These are phyloP conservation scores for Thamnophis sirtalis DNA, from an alignment of 2,113 vertebrate species.

Conservation along the genomic window DNA sequence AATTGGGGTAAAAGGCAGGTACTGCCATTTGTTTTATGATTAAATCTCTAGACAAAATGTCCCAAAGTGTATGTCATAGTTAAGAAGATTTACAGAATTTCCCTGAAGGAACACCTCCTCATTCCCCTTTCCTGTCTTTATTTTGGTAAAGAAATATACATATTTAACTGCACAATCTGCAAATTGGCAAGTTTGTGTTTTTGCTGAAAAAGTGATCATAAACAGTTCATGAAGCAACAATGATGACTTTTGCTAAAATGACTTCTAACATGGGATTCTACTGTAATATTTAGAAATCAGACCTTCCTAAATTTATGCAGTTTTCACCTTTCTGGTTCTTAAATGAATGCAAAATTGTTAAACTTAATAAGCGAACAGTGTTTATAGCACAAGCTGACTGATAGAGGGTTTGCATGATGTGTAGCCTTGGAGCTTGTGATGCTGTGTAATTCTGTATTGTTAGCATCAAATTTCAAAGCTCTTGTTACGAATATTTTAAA, in stretches of 20 bases:
- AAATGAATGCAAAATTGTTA: neutral
- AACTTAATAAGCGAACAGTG: neutral
- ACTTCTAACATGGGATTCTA: neutral
- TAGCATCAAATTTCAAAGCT: neutral
- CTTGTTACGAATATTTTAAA: neutral
- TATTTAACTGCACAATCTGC: neutral
- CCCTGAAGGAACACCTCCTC: neutral
- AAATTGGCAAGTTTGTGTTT: neutral
- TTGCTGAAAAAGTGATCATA: neutral
- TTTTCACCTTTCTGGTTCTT: neutral
- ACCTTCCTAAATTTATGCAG: neutral
- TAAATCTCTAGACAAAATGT: neutral
- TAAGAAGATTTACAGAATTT: neutral
- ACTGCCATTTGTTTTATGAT: neutral
- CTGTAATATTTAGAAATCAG: neutral
- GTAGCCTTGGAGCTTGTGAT: neutral
- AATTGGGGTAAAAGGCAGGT: neutral
- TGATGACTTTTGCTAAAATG: neutral
- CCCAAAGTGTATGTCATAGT: neutral
- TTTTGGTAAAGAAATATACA: neutral
- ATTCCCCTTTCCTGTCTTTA: neutral
- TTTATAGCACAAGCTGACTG: neutral
- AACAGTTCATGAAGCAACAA: neutral
- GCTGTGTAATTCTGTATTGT: neutral
- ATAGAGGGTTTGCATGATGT: neutral